Conservation (phyloP, 2,797 vertebrate genomes). For the Melopsittacus undulatus region DNA sequence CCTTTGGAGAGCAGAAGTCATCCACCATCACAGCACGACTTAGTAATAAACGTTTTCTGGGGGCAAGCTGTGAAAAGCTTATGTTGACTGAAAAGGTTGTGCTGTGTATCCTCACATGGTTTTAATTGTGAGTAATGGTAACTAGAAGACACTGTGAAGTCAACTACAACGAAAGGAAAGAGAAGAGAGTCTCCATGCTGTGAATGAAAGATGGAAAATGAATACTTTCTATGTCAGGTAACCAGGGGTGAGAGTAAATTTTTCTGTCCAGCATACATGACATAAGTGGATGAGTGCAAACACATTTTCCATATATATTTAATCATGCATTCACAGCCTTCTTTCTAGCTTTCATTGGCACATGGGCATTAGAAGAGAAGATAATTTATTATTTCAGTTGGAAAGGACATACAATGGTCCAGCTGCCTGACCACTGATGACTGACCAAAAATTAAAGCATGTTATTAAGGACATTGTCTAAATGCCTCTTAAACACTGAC, state of each 20-base stretch:
- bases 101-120: background rate
- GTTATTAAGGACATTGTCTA: background rate
- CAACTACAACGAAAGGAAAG: background rate
- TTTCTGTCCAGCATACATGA: background rate
- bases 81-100: background rate
- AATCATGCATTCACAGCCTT: background rate
- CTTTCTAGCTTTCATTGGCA: background rate
- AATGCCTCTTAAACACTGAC: background rate
- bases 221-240: background rate
- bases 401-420: background rate
- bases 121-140: background rate
- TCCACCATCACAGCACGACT: background rate
- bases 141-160: background rate
- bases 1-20: background rate
- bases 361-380: background rate
- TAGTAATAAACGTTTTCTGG: background rate
- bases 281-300: background rate
- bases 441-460: background rate
- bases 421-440: background rate
- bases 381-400: background rate
- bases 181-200: background rate
- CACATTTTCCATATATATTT: background rate
- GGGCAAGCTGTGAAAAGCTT: background rate
- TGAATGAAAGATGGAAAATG: background rate
- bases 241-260: background rate